phyloP scores from a whole-genome alignment of 1,140 invertebrate genomes.

The Heliconius congener region DNA sequence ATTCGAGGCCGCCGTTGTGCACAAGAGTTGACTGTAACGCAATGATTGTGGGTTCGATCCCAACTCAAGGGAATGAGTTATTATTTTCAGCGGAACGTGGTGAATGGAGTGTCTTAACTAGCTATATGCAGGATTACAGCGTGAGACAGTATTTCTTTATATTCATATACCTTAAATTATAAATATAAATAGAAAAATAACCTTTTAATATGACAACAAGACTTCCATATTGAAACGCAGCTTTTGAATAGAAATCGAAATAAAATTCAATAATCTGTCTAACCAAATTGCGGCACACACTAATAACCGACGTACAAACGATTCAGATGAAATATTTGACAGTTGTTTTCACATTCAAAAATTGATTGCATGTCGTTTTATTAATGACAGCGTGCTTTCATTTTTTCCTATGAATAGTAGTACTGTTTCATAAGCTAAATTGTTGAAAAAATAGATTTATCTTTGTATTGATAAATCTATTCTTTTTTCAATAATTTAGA shows the following conservation, averaged over 20 bases:
- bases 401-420: not conserved
- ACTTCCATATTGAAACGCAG: not conserved
- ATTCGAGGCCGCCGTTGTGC: fast-evolving
- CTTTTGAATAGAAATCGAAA: not conserved
- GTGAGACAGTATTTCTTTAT: too few relatives aligned
- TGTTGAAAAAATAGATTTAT: not conserved
- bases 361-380: constrained; percentile 17
- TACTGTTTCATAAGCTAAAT: not conserved
- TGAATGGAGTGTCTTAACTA: too few relatives aligned
- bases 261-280: constrained; percentile 14
- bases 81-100: too few relatives aligned
- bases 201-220: not conserved
- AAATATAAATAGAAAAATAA: too few relatives aligned
- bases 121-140: too few relatives aligned
- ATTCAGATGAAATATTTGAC: constrained; percentile 20
- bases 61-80: too few relatives aligned
- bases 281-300: constrained; percentile 1
- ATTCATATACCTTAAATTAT: too few relatives aligned
- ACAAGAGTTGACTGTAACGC: too few relatives aligned
- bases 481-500: too few relatives aligned
- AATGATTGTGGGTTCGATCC: too few relatives aligned
- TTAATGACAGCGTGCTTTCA: constrained; percentile 9
- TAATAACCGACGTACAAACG: constrained; percentile 13
- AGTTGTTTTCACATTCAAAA: constrained; percentile 20
- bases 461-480: too few relatives aligned